Evolutionary conservation across 2,113 vertebrate genomes (phyloP), one percentile per base, ranked within the genome.

Genomic region (Puntigrus tetrazona): DNA sequence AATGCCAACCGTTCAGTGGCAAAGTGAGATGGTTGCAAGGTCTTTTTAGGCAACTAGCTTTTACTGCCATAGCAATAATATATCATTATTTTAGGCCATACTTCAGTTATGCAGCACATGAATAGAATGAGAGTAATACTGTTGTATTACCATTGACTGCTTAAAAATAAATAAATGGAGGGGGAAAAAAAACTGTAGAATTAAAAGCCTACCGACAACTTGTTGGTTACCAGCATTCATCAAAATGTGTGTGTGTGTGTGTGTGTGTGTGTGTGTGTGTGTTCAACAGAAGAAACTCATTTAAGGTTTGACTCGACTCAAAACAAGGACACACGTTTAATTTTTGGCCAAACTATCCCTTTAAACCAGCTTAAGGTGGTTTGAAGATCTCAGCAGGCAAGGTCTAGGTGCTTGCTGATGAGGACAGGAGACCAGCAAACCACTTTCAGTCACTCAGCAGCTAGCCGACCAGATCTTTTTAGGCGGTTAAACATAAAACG

Each of bases 11-110:
- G 73, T 13, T 77, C 10, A 57, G 47, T 20, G 31, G 20, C 50
- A 36, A 57, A 55, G 11, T 57, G 75, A 22, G 29, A 20, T 47
- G 38, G 38, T 63, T 79, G 75, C 3, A 9, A 36, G 69, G 73
- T 31, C 16, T 84, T 36, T 47, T 61, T n/a, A 84, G 80, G 69
- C n/a, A 65, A 65, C 70, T 50, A 78, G 72, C 25, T 47, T 41
- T 76, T 82, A n/a, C 69, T 14, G 69, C 36, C 69, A 72, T 38
- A 72, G 69, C 36, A 72, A 41, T 41, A 72, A 72, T 20, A 7
- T 25, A 18, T 20, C 2, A 5, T 43, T 13, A 25, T 72, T 72
- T 8, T 41, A 74, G 13, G 34, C 29, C 38, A 27, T 41, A 27
- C 13, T 7, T 74, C 45, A 25, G 25, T 55, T 50, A 69, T 47